phyloP scores from a whole-genome alignment of 2,113 vertebrate species.

The Chauna torquata region DNA sequence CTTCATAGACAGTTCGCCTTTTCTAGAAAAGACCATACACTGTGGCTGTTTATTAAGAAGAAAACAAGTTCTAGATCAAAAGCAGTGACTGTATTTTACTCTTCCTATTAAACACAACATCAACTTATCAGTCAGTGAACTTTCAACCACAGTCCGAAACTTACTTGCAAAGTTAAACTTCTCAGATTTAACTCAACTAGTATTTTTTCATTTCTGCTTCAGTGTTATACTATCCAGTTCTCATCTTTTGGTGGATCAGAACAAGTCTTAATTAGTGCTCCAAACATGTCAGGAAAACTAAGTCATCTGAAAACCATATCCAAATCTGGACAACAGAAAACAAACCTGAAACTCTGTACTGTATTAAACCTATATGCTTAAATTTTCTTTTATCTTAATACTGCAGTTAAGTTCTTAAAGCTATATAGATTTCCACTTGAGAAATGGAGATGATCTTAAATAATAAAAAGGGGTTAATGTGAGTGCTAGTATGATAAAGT shows the following conservation, averaged over 20 bases:
- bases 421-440: not conserved
- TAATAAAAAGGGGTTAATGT: not conserved
- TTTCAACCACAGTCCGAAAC: conserved; percentile 51
- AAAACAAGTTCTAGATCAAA: conserved; percentile 30
- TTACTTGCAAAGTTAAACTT: conserved; percentile 27
- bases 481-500: not conserved
- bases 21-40: not conserved
- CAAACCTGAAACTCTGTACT: not conserved
- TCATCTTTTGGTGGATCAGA: not conserved
- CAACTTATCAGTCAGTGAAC: conserved; percentile 35
- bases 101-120: conserved; percentile 43
- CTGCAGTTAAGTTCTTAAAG: not conserved
- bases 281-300: not conserved
- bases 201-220: not conserved
- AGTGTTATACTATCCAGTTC: not conserved
- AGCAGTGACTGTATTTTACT: conserved; percentile 46
- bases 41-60: conserved; percentile 30
- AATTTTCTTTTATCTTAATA: not conserved
- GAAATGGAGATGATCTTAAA: not conserved
- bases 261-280: not conserved
- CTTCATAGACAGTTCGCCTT: not conserved
- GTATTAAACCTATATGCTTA: not conserved
- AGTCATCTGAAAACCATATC: not conserved
- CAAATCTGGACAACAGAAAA: not conserved
- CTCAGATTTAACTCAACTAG: not conserved